phyloP scores from a whole-genome alignment of 1,140 invertebrate species.

The Leptopilina boulardi region DNA sequence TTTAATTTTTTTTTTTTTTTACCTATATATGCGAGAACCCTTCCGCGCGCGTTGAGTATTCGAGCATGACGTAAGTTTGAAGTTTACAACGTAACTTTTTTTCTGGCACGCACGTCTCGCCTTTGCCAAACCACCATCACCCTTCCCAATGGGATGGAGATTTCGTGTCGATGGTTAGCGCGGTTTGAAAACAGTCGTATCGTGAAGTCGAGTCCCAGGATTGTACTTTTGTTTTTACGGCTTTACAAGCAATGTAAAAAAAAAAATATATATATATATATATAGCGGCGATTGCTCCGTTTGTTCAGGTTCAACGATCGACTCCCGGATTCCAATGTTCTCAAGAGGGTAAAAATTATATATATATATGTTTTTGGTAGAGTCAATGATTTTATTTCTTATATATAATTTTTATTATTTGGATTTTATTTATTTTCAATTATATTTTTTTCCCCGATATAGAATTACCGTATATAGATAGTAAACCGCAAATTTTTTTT shows the following conservation, averaged over 20 bases:
- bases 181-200: conserved; percentile 28
- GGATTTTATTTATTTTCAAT: too few relatives aligned
- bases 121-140: not conserved
- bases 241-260: conserved; percentile 60
- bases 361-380: too few relatives aligned
- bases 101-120: conserved; percentile 28
- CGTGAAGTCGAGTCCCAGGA: conserved; percentile 43
- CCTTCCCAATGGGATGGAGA: not conserved
- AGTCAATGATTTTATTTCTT: not conserved
- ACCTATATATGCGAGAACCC: conserved; percentile 15
- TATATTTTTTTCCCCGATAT: too few relatives aligned
- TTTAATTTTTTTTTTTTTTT: not conserved
- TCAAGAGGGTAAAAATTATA: too few relatives aligned
- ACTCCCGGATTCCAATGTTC: conserved; percentile 49
- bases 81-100: conserved; percentile 39
- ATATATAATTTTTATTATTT: not conserved
- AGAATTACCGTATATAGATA: too few relatives aligned
- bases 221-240: conserved; percentile 60
- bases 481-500: too few relatives aligned
- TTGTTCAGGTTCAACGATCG: conserved; percentile 62
- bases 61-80: conserved; percentile 36
- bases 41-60: not conserved
- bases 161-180: conserved; percentile 28
- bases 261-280: too few relatives aligned
- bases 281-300: conserved; percentile 56